Percentiles rank a stretch among this genome's conserved stretches.
These are phyloP conservation scores for Anguilla megastoma DNA, from an alignment of 2,797 vertebrate species.

Conservation along the genomic window DNA sequence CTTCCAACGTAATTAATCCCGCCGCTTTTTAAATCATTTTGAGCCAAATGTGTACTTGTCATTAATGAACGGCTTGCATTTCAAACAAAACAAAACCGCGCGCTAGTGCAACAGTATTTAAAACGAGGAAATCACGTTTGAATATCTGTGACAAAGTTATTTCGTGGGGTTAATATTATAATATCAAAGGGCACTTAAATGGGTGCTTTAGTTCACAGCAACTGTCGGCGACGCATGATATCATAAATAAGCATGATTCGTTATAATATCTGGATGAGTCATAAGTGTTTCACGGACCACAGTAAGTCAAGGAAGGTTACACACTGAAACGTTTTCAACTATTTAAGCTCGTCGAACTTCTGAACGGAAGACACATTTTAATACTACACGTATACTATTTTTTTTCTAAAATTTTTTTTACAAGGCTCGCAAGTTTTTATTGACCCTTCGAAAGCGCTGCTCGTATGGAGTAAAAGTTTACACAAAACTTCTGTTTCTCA, in stretches of 20 bases:
- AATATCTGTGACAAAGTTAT: too few relatives aligned
- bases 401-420: not conserved
- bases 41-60: not conserved
- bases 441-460: too few relatives aligned
- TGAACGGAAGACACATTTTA: not conserved
- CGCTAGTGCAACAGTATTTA: not conserved
- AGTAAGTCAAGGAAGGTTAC: not conserved
- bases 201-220: not conserved
- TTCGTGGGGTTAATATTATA: not conserved
- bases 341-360: not conserved
- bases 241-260: not conserved
- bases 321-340: not conserved
- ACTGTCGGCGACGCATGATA: not conserved
- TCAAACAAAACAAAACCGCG: not conserved
- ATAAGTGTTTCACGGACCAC: not conserved
- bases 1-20: not conserved
- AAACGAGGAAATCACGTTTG: not conserved
- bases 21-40: not conserved
- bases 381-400: not conserved
- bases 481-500: not conserved
- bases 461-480: not conserved
- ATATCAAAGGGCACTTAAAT: not conserved
- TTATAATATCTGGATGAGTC: not conserved
- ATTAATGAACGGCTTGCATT: not conserved
- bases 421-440: not conserved